Conservation (phyloP, 2,113 vertebrate species). For the Parus major region DNA sequence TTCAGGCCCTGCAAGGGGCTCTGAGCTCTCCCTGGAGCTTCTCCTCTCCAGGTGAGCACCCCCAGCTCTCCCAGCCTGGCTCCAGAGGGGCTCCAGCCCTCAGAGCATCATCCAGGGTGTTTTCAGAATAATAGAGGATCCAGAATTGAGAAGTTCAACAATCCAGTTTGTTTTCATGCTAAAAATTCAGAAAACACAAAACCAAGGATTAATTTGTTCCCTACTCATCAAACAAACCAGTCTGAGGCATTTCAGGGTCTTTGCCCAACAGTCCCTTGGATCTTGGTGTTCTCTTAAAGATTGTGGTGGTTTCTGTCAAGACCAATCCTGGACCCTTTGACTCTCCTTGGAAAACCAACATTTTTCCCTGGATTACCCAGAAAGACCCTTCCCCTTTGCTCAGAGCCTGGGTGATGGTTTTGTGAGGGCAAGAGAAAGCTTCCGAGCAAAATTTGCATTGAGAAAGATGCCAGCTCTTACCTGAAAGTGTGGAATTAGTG, state of each 20-base stretch:
- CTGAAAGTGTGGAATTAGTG: not conserved
- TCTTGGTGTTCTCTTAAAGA: not conserved
- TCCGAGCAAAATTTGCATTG: not conserved
- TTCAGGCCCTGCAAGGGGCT: rapidly evolving
- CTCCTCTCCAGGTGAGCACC: rapidly evolving
- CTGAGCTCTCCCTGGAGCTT: not conserved
- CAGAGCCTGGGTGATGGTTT: too few species aligned
- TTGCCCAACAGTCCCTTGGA: not conserved
- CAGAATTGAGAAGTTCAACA: not conserved
- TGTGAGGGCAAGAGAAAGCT: not conserved
- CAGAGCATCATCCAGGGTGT: not conserved
- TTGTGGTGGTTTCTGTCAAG: not conserved
- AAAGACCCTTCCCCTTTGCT: not conserved
- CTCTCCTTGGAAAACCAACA: not conserved
- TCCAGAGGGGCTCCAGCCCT: not conserved
- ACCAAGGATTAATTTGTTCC: not conserved
- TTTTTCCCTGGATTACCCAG: not conserved
- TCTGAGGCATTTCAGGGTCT: not conserved
- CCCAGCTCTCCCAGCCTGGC: not conserved
- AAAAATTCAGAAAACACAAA: not conserved
- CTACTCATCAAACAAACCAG: not conserved
- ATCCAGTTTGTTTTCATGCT: not conserved
- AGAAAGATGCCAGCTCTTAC: not conserved
- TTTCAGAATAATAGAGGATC: not conserved
- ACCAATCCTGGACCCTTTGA: not conserved